Evolutionary conservation across 2,797 vertebrate species (phyloP).

Genomic region (Furcifer pardalis): DNA sequence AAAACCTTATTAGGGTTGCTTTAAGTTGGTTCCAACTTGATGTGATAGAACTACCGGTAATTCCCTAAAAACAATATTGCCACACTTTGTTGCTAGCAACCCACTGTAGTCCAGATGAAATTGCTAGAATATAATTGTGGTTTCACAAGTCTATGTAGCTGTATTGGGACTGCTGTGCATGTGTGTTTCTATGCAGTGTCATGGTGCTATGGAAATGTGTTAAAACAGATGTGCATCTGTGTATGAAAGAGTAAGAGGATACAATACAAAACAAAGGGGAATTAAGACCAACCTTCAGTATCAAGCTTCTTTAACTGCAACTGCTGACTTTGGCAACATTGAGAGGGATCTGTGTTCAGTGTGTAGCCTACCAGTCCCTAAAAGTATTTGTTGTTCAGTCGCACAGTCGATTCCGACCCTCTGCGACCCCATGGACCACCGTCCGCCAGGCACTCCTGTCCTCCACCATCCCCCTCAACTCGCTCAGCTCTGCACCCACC

Average conservation of each 20-base stretch:
- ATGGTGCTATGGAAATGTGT: neutral
- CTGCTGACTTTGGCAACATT: neutral
- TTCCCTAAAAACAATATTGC: too few species aligned
- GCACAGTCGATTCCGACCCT: too few species aligned
- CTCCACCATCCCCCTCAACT: too few species aligned
- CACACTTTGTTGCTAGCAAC: neutral
- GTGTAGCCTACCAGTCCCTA: constrained; percentile 33
- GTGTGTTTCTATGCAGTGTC: neutral
- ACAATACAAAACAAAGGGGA: neutral
- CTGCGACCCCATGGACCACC: too few species aligned
- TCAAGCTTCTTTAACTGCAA: neutral
- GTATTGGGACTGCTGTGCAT: neutral
- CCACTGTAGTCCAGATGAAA: too few species aligned
- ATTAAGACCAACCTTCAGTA: neutral
- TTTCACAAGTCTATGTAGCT: neutral
- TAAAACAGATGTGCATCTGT: neutral
- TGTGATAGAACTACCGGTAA: too few species aligned
- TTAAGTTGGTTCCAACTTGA: too few species aligned
- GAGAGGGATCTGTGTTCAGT: constrained; percentile 15
- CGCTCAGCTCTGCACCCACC: too few species aligned
- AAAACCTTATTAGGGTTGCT: too few species aligned
- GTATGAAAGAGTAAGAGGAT: neutral
- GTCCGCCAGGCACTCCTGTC: too few species aligned
- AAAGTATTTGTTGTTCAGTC: too few species aligned
- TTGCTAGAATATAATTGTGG: neutral